Evolutionary conservation across 1,140 invertebrate genomes (phyloP), one percentile per base, ranked within the genome.

Genomic region (Caenorhabditis inopinata): DNA sequence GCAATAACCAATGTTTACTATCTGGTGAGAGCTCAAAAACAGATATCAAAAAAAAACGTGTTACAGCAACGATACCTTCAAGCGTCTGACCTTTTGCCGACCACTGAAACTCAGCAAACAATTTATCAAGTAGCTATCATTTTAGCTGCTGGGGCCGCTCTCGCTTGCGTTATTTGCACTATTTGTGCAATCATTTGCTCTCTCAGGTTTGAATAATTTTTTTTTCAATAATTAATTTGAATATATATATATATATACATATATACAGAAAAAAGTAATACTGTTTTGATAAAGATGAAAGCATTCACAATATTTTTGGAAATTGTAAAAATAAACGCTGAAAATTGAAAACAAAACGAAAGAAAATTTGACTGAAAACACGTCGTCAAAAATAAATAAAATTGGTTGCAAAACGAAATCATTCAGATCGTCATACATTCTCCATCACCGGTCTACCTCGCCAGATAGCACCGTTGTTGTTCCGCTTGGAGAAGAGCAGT

Each of bases 1-100:
- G 62, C 86, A 27, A 88, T 87, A 18, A 88, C 87, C 2, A 88
- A 88, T 78, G 80, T 87, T 29, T 88, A 85, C 81, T 88, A 87
- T 75, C 38, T 87, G 42, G 85, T 88, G 68, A 82, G 76, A 32
- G 47, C 35, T 73, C 74, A 25, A 35, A 42, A 58, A 14, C 46
- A 47, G 1, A 75, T 47, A 1, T 75, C 16, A 27, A 12, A n/a
- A 38, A 49, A 27, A 47, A 75, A 75, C 73, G 42, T 46, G 73
- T 46, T 49, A 51, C 45, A 53, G 75, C 47, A 53, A 53, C 32
- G 32, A 16, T 42, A 76, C 21, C 35, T 87, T 5, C 76, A 80
- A 42, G 62, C 78, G 21, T 62, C 75, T 7, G 83, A 83, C 47
- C 48, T 83, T 45, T 74, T 87, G 35, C 58, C 73, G 23, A 62